phyloP scores from a whole-genome alignment of 2,888 invertebrate species.

The Disparrhopalites patrizii region DNA sequence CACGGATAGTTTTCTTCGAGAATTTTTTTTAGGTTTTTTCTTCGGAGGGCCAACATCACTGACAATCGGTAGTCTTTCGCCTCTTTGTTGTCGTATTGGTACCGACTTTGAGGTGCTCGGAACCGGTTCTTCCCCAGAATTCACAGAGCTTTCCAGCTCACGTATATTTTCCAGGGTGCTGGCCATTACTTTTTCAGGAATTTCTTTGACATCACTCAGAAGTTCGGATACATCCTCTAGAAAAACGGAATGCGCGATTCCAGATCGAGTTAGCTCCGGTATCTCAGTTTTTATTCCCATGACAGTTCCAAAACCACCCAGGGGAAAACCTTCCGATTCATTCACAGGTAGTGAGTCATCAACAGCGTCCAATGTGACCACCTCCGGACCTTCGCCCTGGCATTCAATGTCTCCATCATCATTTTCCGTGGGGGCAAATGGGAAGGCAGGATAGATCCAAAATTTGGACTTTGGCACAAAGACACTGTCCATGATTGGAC shows the following conservation, averaged over 20 bases:
- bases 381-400: no score
- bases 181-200: background rate
- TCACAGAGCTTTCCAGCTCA: background rate
- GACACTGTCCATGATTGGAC: slow-evolving; percentile 9
- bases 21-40: background rate
- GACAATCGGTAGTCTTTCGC: no score
- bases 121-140: background rate
- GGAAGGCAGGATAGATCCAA: slow-evolving; percentile 15
- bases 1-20: background rate
- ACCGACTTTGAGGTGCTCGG: no score
- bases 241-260: no score
- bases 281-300: background rate
- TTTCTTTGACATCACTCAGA: background rate
- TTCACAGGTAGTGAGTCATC: background rate
- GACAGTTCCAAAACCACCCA: background rate
- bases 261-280: no score
- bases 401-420: background rate
- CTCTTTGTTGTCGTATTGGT: no score
- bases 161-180: background rate
- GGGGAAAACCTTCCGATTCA: background rate
- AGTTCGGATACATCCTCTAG: no score
- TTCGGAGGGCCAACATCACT: background rate
- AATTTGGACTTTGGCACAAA: slow-evolving; percentile 1
- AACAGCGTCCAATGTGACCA: no score
- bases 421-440: background rate